A percentile compares a stretch with the other conserved stretches of the same genome.
These are phyloP conservation scores for Ramphastos sulfuratus DNA, from an alignment of 2,113 vertebrate genomes.

Conservation along the genomic window DNA sequence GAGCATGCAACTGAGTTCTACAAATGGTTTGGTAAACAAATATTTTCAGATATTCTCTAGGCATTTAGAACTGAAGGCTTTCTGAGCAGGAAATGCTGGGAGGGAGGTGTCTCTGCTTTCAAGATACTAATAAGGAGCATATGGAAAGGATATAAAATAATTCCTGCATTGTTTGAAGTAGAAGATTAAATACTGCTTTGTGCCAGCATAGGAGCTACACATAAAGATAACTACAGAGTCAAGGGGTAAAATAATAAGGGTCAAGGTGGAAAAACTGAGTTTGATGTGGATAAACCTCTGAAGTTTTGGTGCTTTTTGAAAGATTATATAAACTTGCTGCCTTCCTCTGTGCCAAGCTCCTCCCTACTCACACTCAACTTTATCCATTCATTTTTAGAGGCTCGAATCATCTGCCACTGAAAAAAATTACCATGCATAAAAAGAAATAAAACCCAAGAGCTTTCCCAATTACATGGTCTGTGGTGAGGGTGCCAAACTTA, in stretches of 20 bases:
- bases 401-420: not conserved
- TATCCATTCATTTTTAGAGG: not conserved
- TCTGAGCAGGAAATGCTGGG: constrained; percentile 33
- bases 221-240: not conserved
- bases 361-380: not conserved
- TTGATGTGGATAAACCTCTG: not conserved
- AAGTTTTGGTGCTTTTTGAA: not conserved
- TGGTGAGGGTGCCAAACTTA: not conserved
- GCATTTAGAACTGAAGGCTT: constrained; percentile 9
- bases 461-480: not conserved
- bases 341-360: not conserved
- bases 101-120: not conserved
- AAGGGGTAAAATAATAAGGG: not conserved
- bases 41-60: constrained; percentile 6
- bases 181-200: not conserved
- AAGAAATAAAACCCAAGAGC: not conserved
- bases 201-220: not conserved
- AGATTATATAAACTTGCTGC: not conserved
- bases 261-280: not conserved
- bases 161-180: constrained; percentile 28
- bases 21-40: constrained; percentile 49
- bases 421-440: not conserved
- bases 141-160: constrained; percentile 37
- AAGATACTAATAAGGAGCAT: constrained; percentile 41
- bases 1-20: constrained; percentile 27